Base-by-base conservation (phyloP, 2,797 vertebrate species). In the Halcyon badia region DNA sequence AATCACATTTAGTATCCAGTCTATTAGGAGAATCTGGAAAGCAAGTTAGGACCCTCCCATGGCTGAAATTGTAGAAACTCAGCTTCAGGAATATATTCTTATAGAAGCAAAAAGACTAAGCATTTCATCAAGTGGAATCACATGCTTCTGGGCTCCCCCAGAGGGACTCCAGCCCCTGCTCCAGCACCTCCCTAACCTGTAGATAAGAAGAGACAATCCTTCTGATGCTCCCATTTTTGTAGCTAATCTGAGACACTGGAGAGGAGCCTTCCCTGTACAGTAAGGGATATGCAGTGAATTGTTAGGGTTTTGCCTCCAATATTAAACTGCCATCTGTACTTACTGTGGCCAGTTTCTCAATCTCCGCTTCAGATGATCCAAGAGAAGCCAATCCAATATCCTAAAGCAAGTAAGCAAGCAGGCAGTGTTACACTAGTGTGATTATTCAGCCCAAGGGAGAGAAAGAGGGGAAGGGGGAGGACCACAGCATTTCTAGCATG, bases 281-380 rank as follows among this genome's bases (percentile, higher is more conserved):
- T 65, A 33, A 94, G 69, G 51, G 60, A 80, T n/a, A n/a, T 11
- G 26, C 25, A 70, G 52, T 9, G 66, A 73, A 72, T 33, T 1
- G 3, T 90, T 84, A 88, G 82, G 64, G 77, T 13, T 86, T 94
- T 84, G 68, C 42, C 78, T 96, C 44, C 14, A 11, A 65, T 75
- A 65, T 73, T 73, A 90, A 94, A 76, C 56, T 76, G 37, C 37
- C 87, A 35, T 94, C 31, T 91, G 79, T 73, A 97, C 97, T 97
- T 95, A 99, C 98, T 85, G 98, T 98, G 87, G 99, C 98, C n/a
- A 99, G 97, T 98, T 98, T 99, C 98, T 99, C 99, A 93, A 99
- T 99, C 83, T 99, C 98, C 44, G 97, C 98, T 96, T 99, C 99
- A 88, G 98, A 99, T 73, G 98, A 98, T 96, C 98, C 98, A 28